Percentiles rank a stretch among this genome's conserved stretches.
Conservation (phyloP, 1,140 invertebrate species). For the Pseudomyrmex gracilis region DNA sequence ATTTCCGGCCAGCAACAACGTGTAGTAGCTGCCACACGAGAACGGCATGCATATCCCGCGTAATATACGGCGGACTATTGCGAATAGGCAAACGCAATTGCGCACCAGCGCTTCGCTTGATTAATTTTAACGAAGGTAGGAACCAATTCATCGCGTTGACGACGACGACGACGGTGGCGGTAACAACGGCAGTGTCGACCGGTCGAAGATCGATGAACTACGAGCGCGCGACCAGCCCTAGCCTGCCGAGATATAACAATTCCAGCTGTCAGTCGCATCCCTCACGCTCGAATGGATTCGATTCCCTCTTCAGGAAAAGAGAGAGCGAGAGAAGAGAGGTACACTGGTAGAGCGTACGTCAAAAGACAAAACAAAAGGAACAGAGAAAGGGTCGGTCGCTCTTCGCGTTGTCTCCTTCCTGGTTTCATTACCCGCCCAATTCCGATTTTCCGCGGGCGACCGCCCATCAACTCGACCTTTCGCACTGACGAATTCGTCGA, state of each 20-base stretch:
- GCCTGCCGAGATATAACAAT: conserved; percentile 62
- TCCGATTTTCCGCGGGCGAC: not conserved
- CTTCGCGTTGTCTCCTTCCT: conserved; percentile 38
- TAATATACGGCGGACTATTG: conserved; percentile 42
- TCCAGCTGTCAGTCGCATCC: conserved; percentile 69
- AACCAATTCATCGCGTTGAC: conserved; percentile 40
- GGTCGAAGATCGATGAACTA: conserved; percentile 63
- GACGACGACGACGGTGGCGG: conserved; percentile 1
- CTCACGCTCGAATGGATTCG: conserved; percentile 61
- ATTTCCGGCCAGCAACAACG: not conserved
- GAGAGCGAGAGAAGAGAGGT: not conserved
- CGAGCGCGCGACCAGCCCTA: conserved; percentile 27
- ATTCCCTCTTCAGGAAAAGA: not conserved
- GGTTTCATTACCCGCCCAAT: conserved; percentile 45
- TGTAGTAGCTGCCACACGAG: not conserved
- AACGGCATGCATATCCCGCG: conserved; percentile 4
- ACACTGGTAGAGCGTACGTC: conserved; percentile 41
- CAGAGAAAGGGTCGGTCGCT: conserved; percentile 41
- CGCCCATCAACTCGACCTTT: not conserved
- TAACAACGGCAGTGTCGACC: conserved; percentile 5
- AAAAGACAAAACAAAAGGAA: conserved; percentile 56
- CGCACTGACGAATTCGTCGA: not conserved
- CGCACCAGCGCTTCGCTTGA: conserved; percentile 26
- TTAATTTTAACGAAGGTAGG: conserved; percentile 57
- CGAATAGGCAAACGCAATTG: conserved; percentile 51